Evolutionary conservation across 2,888 invertebrate genomes (phyloP).

Genomic region (Diogma glabrata): DNA sequence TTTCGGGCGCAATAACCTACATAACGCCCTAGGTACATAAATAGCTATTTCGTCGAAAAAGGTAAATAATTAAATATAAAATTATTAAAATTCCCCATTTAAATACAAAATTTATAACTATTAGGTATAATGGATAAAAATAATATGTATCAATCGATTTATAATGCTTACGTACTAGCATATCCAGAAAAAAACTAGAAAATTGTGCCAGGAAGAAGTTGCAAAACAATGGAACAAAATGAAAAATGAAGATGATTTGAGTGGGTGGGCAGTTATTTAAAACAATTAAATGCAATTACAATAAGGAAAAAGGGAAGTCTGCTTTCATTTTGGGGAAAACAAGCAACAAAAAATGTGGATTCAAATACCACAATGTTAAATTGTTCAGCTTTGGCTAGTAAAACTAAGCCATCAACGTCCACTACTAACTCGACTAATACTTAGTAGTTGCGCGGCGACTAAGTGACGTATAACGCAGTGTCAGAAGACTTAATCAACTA

Average conservation of each 20-base stretch:
- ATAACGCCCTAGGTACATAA: no score
- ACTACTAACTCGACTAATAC: slow-evolving; percentile 2
- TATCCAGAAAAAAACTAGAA: slow-evolving; percentile 5
- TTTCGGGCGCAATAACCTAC: no score
- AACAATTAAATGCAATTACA: no score
- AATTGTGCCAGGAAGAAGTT: slow-evolving; percentile 5
- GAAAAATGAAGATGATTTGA: slow-evolving; percentile 4
- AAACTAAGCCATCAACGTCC: slow-evolving; percentile 3
- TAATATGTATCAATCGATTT: slow-evolving; percentile 4
- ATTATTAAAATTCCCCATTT: slow-evolving; percentile 1
- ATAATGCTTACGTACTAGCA: slow-evolving; percentile 5
- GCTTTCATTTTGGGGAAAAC: slow-evolving; percentile 6
- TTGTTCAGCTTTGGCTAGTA: no score
- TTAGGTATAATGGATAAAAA: neutral
- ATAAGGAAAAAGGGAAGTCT: slow-evolving; percentile 3
- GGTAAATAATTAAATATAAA: neutral
- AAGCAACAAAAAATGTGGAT: slow-evolving; percentile 3
- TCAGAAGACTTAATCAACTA: neutral
- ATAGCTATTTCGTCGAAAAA: neutral
- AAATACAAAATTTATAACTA: neutral
- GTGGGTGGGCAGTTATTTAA: neutral
- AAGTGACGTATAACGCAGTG: neutral
- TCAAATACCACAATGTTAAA: neutral
- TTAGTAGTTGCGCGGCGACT: no score
- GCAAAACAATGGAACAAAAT: slow-evolving; percentile 6